A percentile compares a stretch with the other conserved stretches of the same genome.
Conservation (phyloP, 2,888 invertebrate genomes). For the Byasa hedistus region DNA sequence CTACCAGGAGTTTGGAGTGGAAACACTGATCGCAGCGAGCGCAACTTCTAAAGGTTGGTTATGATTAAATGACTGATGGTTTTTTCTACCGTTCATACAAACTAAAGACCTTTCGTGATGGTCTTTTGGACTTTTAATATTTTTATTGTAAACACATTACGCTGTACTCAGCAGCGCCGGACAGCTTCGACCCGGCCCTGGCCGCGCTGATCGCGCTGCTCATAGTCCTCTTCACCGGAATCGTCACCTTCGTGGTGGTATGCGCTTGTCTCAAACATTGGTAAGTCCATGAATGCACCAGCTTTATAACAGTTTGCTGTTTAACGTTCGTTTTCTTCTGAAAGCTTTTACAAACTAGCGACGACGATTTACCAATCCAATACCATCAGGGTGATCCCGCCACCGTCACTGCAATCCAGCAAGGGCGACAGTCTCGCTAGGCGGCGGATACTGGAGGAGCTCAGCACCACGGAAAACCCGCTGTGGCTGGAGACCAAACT, state of each 20-base stretch:
- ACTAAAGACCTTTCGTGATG: constrained; percentile 5
- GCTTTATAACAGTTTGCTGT: too few species aligned
- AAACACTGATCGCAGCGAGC: constrained; percentile 68
- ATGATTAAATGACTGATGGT: not conserved
- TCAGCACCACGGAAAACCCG: constrained; percentile 95
- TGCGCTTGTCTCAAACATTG: constrained; percentile 94
- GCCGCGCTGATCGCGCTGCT: constrained; percentile 91
- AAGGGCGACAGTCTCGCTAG: constrained; percentile 91
- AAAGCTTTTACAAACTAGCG: too few species aligned
- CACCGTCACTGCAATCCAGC: constrained; percentile 88
- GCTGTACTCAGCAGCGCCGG: constrained; percentile 55
- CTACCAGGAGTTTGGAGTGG: constrained; percentile 70
- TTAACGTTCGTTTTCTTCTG: too few species aligned
- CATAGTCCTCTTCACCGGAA: constrained; percentile 91
- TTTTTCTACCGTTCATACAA: not conserved
- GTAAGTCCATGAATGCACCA: constrained; percentile 59
- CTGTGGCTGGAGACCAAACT: constrained; percentile 95
- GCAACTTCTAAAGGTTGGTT: constrained; percentile 58
- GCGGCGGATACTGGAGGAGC: constrained; percentile 89
- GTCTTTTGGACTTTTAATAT: too few species aligned
- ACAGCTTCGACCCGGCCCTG: constrained; percentile 91
- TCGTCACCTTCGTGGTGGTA: constrained; percentile 91
- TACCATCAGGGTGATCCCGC: constrained; percentile 84
- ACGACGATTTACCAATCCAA: too few species aligned
- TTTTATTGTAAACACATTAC: too few species aligned